Base-by-base conservation (phyloP, 2,888 invertebrate species). In the Cerastis leucographa region DNA sequence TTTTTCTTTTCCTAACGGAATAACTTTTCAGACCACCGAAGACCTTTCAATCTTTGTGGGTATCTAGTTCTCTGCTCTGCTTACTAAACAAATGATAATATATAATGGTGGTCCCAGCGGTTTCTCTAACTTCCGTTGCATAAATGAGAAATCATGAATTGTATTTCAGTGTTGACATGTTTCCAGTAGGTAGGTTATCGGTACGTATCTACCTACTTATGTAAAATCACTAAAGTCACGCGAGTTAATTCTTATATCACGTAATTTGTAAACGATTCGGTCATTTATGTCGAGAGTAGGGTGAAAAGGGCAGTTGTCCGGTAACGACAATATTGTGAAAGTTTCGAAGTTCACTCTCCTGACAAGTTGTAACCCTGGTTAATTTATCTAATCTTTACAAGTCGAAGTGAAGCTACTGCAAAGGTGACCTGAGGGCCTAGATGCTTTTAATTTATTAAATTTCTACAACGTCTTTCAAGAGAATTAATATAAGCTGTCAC, bases 251-350 rank as follows among this genome's bases (percentile, higher is more conserved):
- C 29, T 54, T 56, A 22, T 25, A 42, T 74, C 81, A 81, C 56
- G 65, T 78, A 78, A 81, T 78, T 81, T 78, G 56, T 65, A 74
- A 44, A 14, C 56, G 75, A 81, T 74, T 81, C 65, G 81, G 65
- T 78, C 35, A 81, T 78, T 81, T 78, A 65, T 65, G 64, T 22
- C 49, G 25, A 74, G 56, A 74, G 54, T 35, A 56, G 74, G 78
- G 51, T 75, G 59, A 61, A 78, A 81, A 78, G 65, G 78, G 65
- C 82, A 75, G 78, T 81, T 81, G 82, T 66, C 44, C 6, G 51
- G 25, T 56, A 42, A 51, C 65, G 19, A 74, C 54, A 74, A 65
- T 25, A 25, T 78, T 74, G 64, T 42, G 64, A 49, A 78, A 77
- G 44, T 46, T 22, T 8, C 51, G 17, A 76, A 73, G 46, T 74